phyloP scores from a whole-genome alignment of 2,113 vertebrate genomes.

The Micromys minutus region DNA sequence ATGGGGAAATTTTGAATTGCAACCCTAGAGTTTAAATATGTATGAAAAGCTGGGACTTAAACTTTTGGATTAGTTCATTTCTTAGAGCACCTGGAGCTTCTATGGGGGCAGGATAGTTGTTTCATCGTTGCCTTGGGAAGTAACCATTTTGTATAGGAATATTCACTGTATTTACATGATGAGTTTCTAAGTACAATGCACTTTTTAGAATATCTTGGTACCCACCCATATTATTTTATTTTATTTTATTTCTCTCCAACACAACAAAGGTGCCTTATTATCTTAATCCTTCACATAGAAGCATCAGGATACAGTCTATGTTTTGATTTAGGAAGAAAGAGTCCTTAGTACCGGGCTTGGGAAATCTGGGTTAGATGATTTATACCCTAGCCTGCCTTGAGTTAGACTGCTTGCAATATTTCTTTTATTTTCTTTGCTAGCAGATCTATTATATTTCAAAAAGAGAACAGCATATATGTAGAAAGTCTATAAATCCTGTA shows the following conservation, averaged over 20 bases:
- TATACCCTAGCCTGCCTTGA: background rate
- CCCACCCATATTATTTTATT: background rate
- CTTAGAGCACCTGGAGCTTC: background rate
- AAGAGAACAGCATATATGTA: background rate
- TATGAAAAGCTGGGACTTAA: slow-evolving; percentile 6
- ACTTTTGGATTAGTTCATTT: slow-evolving; percentile 22
- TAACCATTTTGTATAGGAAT: background rate
- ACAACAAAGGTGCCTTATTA: background rate
- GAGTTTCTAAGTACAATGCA: background rate
- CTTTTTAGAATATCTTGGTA: background rate
- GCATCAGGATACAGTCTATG: background rate
- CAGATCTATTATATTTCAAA: background rate
- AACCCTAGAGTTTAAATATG: slow-evolving; percentile 55
- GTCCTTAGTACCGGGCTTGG: background rate
- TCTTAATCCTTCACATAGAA: background rate
- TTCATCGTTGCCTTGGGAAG: slow-evolving; percentile 15
- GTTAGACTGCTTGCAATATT: background rate
- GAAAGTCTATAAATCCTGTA: background rate
- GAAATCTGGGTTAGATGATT: background rate
- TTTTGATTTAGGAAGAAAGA: slow-evolving; percentile 33
- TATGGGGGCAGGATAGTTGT: background rate
- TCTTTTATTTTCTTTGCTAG: background rate
- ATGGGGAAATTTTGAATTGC: slow-evolving; percentile 14
- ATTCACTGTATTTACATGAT: accelerated
- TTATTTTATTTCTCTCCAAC: background rate